Evolutionary conservation across 2,113 vertebrate species (phyloP).

Genomic region (Marmota flaviventris): DNA sequence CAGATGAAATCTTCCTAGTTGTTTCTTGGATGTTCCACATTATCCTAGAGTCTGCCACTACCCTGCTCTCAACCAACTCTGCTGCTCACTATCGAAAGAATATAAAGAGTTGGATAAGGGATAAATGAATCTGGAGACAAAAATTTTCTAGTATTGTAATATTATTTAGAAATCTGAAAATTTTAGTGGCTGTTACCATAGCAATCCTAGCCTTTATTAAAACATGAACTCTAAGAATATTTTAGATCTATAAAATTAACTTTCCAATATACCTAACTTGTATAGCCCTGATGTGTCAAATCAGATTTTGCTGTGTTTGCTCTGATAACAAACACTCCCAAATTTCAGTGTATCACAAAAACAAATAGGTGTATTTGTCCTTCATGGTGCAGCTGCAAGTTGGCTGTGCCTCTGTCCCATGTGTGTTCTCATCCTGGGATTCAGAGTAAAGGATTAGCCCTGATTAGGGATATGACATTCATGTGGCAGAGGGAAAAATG

Average conservation of each 20-base stretch:
- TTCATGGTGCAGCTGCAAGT: background rate
- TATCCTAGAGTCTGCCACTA: background rate
- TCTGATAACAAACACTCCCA: background rate
- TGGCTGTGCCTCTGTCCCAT: background rate
- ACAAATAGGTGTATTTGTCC: background rate
- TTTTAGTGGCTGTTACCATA: background rate
- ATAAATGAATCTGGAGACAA: constrained; percentile 33
- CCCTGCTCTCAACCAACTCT: background rate
- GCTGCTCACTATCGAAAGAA: background rate
- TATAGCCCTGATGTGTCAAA: background rate
- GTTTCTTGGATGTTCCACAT: background rate
- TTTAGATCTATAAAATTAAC: constrained; percentile 27
- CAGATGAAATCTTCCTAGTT: background rate
- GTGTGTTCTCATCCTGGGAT: background rate
- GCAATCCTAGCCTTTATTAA: background rate
- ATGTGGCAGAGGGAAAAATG: background rate
- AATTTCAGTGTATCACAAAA: background rate
- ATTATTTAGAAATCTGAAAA: constrained; percentile 27
- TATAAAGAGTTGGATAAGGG: background rate
- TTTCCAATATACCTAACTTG: background rate
- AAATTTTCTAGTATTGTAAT: background rate
- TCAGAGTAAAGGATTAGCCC: background rate
- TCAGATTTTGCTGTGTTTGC: background rate
- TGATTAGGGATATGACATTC: background rate
- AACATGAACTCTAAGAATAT: background rate